A percentile compares a stretch with the other conserved stretches of the same genome.
Evolutionary conservation across 2,888 invertebrate genomes (phyloP).

Genomic region (Campaea margaritaria): DNA sequence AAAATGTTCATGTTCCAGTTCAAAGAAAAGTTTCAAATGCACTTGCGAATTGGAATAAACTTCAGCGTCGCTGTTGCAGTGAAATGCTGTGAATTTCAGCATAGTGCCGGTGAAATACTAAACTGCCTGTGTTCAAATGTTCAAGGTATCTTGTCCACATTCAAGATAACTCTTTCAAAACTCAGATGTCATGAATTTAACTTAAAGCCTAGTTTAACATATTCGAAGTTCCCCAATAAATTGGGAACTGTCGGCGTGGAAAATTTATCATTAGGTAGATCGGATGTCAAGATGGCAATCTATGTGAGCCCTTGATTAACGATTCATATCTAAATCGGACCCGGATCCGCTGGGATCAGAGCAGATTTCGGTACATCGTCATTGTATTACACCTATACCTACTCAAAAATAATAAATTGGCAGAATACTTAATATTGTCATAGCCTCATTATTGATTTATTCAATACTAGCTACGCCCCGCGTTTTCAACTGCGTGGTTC

Average conservation of each 20-base stretch:
- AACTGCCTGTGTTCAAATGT: too few relatives aligned
- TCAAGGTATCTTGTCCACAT: neutral
- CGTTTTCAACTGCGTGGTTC: too few relatives aligned
- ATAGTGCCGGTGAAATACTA: too few relatives aligned
- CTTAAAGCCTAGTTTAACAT: neutral
- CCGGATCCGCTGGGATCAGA: constrained; percentile 11
- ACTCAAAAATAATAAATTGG: too few relatives aligned
- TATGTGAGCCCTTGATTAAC: constrained; percentile 26
- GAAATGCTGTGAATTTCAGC: too few relatives aligned
- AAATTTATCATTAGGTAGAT: constrained; percentile 24
- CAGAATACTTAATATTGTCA: too few relatives aligned
- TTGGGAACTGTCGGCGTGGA: constrained; percentile 20
- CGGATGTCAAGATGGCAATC: constrained; percentile 22
- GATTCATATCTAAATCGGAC: constrained; percentile 30
- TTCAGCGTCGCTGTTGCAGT: too few relatives aligned
- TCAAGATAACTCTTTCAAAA: constrained; percentile 3
- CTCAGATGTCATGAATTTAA: constrained; percentile 5
- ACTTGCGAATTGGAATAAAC: too few relatives aligned
- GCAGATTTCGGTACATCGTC: constrained; percentile 3
- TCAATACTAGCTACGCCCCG: too few relatives aligned
- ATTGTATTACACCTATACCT: neutral
- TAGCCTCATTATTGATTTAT: too few relatives aligned
- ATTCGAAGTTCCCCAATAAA: constrained; percentile 12
- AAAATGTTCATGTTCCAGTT: too few relatives aligned
- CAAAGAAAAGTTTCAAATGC: too few relatives aligned